Percentiles rank a stretch among this genome's conserved stretches.
Conservation (phyloP, 2,797 vertebrate genomes). For the Sorex maritimensis region DNA sequence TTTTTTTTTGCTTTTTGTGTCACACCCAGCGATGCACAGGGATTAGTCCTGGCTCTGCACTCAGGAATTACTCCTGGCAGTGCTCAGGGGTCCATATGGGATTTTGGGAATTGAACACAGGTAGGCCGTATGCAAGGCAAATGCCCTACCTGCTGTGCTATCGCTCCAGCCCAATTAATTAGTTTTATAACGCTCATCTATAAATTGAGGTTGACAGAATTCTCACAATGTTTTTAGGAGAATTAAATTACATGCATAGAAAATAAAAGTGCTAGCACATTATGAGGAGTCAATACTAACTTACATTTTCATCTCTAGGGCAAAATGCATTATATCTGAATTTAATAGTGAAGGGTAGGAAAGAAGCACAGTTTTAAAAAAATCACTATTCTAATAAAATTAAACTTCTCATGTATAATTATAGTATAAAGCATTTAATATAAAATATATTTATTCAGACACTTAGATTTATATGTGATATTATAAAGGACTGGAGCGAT, state of each 20-base stretch:
- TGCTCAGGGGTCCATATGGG: too few relatives aligned
- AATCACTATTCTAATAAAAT: not conserved
- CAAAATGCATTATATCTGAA: conserved; percentile 12
- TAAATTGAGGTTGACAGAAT: conserved; percentile 2
- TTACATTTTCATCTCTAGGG: not conserved
- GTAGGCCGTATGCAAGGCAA: too few relatives aligned
- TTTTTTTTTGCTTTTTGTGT: too few relatives aligned
- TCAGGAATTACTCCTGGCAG: too few relatives aligned
- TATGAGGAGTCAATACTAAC: not conserved
- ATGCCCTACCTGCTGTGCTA: too few relatives aligned
- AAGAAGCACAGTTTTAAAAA: not conserved
- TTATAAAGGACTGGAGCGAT: too few relatives aligned
- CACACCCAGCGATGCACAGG: too few relatives aligned
- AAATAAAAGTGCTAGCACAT: not conserved
- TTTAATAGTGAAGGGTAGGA: not conserved
- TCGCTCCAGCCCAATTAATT: not conserved
- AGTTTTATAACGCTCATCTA: not conserved
- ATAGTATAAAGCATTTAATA: not conserved
- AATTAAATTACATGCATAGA: not conserved
- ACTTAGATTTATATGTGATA: not conserved
- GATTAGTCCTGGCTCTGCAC: too few relatives aligned
- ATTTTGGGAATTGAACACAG: too few relatives aligned
- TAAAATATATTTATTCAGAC: conserved; percentile 33
- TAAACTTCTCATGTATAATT: not conserved
- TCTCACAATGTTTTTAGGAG: not conserved